Evolutionary conservation across 2,113 vertebrate species (phyloP).

Genomic region (Chaetura pelagica): DNA sequence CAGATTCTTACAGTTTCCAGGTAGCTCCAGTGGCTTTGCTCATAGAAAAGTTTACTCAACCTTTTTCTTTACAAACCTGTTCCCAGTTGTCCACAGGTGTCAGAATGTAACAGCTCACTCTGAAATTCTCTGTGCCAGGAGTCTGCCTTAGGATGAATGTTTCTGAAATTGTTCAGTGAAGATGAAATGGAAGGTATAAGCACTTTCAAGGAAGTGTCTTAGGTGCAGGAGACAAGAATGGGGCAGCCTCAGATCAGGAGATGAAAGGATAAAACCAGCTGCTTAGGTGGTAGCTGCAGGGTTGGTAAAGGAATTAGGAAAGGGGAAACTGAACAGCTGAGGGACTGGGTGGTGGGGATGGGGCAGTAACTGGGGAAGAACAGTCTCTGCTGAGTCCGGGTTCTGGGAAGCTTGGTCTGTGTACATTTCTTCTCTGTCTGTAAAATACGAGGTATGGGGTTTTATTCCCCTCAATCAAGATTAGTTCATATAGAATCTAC

Average conservation of each 20-base stretch:
- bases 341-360: background rate
- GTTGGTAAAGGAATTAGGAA: background rate
- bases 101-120: background rate
- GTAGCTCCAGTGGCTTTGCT: background rate
- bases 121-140: background rate
- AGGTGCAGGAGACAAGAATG: background rate
- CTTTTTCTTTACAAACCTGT: background rate
- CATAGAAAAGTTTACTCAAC: background rate
- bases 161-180: background rate
- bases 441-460: background rate
- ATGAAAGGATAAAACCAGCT: background rate
- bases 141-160: background rate
- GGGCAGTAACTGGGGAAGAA: background rate
- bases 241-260: background rate
- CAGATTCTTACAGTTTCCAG: background rate
- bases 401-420: background rate
- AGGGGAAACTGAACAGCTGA: background rate
- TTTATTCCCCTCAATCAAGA: background rate
- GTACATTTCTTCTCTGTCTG: background rate
- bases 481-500: background rate
- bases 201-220: background rate
- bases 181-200: background rate
- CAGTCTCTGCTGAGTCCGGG: rapidly evolving
- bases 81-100: background rate
- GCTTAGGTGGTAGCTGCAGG: background rate